Evolutionary conservation across 2,797 vertebrate genomes (phyloP).

Genomic region (Lutjanus campechanus): DNA sequence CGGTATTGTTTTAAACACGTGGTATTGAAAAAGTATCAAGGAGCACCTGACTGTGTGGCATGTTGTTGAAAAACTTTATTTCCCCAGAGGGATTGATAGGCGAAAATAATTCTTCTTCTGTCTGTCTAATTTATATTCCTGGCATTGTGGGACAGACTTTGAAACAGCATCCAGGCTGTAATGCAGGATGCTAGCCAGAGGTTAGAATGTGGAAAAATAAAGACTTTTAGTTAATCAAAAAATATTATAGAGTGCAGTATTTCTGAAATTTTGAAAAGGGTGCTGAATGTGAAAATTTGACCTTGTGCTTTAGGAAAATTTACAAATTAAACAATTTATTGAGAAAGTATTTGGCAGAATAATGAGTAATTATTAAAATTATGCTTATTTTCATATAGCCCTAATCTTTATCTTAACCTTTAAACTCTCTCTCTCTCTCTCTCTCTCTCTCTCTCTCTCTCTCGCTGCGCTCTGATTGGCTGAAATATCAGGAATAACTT

Average conservation of each 20-base stretch:
- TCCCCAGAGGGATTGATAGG: too few species aligned
- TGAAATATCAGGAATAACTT: not conserved
- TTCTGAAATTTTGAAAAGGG: not conserved
- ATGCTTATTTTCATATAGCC: not conserved
- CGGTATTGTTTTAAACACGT: too few species aligned
- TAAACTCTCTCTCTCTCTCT: not conserved
- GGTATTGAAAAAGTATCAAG: too few species aligned
- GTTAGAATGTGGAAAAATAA: not conserved
- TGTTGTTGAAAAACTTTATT: too few species aligned
- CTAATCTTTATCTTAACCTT: not conserved
- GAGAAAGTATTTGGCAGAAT: not conserved
- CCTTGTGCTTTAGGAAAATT: not conserved
- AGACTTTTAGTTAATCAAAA: not conserved
- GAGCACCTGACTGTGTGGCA: too few species aligned
- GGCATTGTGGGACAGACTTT: not conserved
- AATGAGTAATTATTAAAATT: not conserved
- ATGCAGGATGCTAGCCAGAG: fast-evolving
- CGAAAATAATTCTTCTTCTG: not conserved
- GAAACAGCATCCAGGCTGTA: not conserved
- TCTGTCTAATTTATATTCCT: not conserved
- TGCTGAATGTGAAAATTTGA: not conserved
- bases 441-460: not conserved
- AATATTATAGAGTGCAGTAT: not conserved
- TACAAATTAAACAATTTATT: not conserved
- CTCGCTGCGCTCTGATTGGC: constrained; percentile 52